A percentile compares a stretch with the other conserved stretches of the same genome.
phyloP scores from a whole-genome alignment of 2,113 vertebrate species.

The Guaruba guarouba region DNA sequence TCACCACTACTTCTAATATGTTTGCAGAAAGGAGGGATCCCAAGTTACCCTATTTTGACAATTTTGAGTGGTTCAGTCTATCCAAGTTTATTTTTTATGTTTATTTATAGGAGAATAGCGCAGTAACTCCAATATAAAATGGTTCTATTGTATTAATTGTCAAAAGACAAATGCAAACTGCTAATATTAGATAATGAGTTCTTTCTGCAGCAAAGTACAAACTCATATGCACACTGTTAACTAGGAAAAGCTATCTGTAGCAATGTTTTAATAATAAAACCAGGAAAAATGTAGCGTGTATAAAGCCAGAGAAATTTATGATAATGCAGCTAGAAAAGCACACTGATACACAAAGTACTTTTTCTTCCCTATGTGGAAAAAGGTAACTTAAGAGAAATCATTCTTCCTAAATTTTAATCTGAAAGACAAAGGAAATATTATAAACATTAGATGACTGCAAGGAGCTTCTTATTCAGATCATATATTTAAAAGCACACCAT shows the following conservation, averaged over 20 bases:
- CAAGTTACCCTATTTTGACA: not conserved
- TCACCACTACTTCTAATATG: not conserved
- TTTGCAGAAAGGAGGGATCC: not conserved
- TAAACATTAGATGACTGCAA: not conserved
- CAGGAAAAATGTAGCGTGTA: not conserved
- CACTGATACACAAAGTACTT: not conserved
- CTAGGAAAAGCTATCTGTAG: not conserved
- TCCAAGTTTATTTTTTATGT: not conserved
- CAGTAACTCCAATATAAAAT: not conserved
- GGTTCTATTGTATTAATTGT: not conserved
- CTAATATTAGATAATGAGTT: not conserved
- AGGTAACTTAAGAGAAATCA: not conserved
- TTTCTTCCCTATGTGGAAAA: not conserved
- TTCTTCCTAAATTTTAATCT: not conserved
- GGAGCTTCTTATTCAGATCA: not conserved
- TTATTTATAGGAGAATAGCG: not conserved
- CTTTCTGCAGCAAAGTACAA: not conserved
- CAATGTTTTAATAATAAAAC: not conserved
- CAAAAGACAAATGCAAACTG: not conserved
- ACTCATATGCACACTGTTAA: not conserved
- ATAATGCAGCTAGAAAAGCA: not conserved
- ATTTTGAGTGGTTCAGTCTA: not conserved
- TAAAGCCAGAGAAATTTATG: not conserved
- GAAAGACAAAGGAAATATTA: not conserved
- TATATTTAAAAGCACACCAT: not conserved